phyloP scores from a whole-genome alignment of 1,140 invertebrate genomes.

The Lamellibrachia luymesi region DNA sequence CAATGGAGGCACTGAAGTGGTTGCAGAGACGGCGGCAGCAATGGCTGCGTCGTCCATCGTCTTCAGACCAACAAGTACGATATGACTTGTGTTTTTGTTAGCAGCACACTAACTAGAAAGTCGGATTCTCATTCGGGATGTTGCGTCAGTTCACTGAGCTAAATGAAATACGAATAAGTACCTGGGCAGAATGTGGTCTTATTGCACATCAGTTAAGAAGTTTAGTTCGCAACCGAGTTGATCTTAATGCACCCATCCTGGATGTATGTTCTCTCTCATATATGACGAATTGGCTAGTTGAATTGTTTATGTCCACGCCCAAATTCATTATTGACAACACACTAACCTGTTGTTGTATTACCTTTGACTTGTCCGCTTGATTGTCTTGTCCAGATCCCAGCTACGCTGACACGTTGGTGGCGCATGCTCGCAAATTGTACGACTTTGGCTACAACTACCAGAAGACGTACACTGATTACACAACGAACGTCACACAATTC shows the following conservation, averaged over 20 bases:
- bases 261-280: background rate
- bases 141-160: no score
- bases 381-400: conserved; percentile 45
- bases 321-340: no score
- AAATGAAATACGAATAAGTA: no score
- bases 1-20: conserved; percentile 65
- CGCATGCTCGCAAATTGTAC: conserved; percentile 63
- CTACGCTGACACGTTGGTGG: conserved; percentile 59
- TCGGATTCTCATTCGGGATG: no score
- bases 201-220: background rate
- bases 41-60: conserved; percentile 62
- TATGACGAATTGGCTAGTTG: background rate
- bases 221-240: background rate
- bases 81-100: conserved; percentile 24
- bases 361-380: background rate
- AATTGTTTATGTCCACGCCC: background rate
- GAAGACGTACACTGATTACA: conserved; percentile 63
- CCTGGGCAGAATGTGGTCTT: background rate
- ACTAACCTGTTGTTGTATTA: background rate
- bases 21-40: conserved; percentile 66
- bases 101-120: no score
- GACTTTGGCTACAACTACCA: conserved; percentile 62
- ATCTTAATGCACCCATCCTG: background rate
- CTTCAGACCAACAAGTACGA: conserved; percentile 50
- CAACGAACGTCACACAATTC: conserved; percentile 39